Conservation (phyloP, 2,797 vertebrate genomes). For the Melanotaenia nigrans region DNA sequence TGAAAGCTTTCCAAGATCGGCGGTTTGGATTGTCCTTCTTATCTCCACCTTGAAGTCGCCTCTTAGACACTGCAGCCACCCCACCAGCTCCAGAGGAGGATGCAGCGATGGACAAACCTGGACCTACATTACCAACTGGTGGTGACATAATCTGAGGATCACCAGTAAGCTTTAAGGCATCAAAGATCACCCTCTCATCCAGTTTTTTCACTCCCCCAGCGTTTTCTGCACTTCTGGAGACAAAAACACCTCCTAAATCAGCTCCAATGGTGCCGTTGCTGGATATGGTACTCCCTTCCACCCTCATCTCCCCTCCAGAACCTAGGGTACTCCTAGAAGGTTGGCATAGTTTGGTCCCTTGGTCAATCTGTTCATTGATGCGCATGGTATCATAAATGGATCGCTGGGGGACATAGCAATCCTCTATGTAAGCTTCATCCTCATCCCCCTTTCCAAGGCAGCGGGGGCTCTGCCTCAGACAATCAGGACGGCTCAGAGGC, state of each 20-base stretch:
- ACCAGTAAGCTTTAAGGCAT: constrained; percentile 94
- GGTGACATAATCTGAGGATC: constrained; percentile 90
- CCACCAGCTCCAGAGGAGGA: constrained; percentile 78
- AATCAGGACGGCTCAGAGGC: constrained; percentile 97
- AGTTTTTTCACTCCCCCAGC: constrained; percentile 84
- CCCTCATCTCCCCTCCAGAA: constrained; percentile 83
- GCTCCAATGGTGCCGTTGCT: constrained; percentile 94
- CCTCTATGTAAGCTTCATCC: constrained; percentile 97
- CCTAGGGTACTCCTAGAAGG: constrained; percentile 92
- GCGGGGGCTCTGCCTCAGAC: constrained; percentile 94
- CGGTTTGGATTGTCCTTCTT: constrained; percentile 94
- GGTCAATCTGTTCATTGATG: constrained; percentile 98
- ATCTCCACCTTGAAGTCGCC: constrained; percentile 81
- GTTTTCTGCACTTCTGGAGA: constrained; percentile 83
- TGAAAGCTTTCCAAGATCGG: constrained; percentile 97
- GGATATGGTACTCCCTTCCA: constrained; percentile 91
- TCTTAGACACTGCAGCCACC: constrained; percentile 82
- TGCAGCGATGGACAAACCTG: constrained; percentile 72
- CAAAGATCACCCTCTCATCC: constrained; percentile 96
- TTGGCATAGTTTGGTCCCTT: constrained; percentile 93
- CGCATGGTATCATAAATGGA: constrained; percentile 99
- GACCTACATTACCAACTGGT: constrained; percentile 73
- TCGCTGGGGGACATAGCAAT: constrained; percentile 97
- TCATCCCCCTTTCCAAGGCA: constrained; percentile 97
- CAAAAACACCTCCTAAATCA: constrained; percentile 84